phyloP scores from a whole-genome alignment of 2,113 vertebrate species.

The Jaculus jaculus region DNA sequence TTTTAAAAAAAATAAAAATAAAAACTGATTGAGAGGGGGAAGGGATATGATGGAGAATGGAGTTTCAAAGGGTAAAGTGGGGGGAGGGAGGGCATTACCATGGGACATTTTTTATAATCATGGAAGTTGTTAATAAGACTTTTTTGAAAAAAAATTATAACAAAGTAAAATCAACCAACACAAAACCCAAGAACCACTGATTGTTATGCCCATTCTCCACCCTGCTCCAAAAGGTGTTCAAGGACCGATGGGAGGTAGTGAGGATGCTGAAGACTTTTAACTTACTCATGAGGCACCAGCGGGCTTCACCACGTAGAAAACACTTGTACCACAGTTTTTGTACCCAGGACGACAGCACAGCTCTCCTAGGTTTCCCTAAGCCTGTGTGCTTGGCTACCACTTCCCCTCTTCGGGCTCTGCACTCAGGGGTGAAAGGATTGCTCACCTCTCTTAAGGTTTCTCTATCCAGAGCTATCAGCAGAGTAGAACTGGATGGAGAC shows the following conservation, averaged over 20 bases:
- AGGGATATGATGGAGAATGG: too few relatives aligned
- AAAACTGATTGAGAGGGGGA: too few relatives aligned
- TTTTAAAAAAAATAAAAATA: too few relatives aligned
- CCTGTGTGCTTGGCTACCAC: neutral
- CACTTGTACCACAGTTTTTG: fast-evolving
- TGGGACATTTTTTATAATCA: too few relatives aligned
- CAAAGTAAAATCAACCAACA: neutral
- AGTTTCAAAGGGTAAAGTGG: too few relatives aligned
- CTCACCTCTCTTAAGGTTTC: neutral
- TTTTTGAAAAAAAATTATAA: too few relatives aligned
- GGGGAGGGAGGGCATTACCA: too few relatives aligned
- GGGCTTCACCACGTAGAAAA: neutral
- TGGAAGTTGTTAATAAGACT: too few relatives aligned
- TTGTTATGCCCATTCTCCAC: neutral
- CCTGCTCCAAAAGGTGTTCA: neutral
- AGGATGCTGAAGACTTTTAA: neutral
- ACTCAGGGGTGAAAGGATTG: neutral
- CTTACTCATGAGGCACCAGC: neutral
- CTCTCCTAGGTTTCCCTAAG: neutral
- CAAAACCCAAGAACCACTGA: neutral
- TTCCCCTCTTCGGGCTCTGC: neutral
- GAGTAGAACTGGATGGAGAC: neutral
- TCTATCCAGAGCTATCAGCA: neutral
- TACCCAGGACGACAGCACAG: neutral
- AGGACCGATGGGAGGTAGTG: neutral